Percentiles rank a stretch among this genome's conserved stretches.
These are phyloP conservation scores for Euproctis similis DNA, from an alignment of 2,888 invertebrate species.

Conservation along the genomic window DNA sequence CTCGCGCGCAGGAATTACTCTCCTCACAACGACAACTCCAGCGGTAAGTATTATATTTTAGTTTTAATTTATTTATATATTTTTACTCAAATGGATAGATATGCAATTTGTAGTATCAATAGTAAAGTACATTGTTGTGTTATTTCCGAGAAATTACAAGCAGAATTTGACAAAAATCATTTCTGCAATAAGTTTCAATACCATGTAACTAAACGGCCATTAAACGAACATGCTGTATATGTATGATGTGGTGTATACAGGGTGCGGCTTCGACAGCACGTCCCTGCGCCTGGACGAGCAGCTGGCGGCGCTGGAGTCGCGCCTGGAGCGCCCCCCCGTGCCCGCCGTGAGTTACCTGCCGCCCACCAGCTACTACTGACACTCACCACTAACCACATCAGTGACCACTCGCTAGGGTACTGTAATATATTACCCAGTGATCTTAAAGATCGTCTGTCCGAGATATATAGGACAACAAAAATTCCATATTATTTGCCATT, in stretches of 20 bases:
- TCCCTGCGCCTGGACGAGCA: conserved; percentile 86
- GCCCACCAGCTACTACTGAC: conserved; percentile 52
- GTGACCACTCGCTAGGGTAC: background rate
- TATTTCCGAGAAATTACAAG: too few relatives aligned
- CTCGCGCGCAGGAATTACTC: conserved; percentile 64
- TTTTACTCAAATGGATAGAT: background rate
- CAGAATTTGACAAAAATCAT: too few relatives aligned
- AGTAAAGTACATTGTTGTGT: too few relatives aligned
- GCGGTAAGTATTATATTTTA: conserved; percentile 47
- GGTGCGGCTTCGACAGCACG: conserved; percentile 80
- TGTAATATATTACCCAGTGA: conserved; percentile 1
- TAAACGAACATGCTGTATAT: too few relatives aligned
- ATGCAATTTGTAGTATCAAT: background rate
- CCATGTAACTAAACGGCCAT: too few relatives aligned
- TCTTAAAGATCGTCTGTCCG: background rate
- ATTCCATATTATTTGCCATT: too few relatives aligned
- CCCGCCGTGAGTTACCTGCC: conserved; percentile 72
- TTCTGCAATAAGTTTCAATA: too few relatives aligned
- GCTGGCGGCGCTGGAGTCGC: conserved; percentile 87
- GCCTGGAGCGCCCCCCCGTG: conserved; percentile 82
- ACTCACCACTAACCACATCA: conserved; percentile 2
- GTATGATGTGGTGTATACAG: too few relatives aligned
- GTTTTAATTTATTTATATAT: background rate
- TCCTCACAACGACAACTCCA: conserved; percentile 60
- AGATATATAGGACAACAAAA: too few relatives aligned